A percentile compares a stretch with the other conserved stretches of the same genome.
Evolutionary conservation across 1,140 invertebrate species (phyloP).

Genomic region (Maniola jurtina): DNA sequence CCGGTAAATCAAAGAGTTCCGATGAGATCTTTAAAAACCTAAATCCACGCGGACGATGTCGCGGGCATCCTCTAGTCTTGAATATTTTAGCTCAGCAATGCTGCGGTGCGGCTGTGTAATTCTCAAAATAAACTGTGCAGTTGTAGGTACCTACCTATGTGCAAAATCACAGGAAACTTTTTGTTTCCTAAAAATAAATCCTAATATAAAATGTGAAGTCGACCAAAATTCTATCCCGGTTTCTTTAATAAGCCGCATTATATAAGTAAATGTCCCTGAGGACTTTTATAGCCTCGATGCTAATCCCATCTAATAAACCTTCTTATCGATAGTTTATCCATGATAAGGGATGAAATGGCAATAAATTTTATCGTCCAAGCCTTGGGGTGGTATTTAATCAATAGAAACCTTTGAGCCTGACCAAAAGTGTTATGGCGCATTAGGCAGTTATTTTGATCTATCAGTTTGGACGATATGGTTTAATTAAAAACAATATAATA

Average conservation of each 20-base stretch:
- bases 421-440: conserved; percentile 11
- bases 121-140: background rate
- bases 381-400: conserved; percentile 7
- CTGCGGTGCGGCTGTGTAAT: no score
- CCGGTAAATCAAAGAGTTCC: no score
- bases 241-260: background rate
- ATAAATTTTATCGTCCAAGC: conserved; percentile 39
- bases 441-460: background rate
- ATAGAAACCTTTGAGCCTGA: background rate
- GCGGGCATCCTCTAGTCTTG: no score
- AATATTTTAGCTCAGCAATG: no score
- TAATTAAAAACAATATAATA: no score
- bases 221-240: no score
- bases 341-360: conserved; percentile 36
- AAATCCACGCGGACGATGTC: no score
- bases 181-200: background rate
- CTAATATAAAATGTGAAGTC: background rate
- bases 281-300: conserved; percentile 17
- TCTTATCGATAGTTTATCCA: conserved; percentile 33
- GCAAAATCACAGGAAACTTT: background rate
- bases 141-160: background rate
- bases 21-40: no score
- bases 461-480: no score
- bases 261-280: conserved; percentile 18
- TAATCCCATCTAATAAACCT: conserved; percentile 31